phyloP scores from a whole-genome alignment of 2,113 vertebrate genomes.

The Austrofundulus limnaeus region DNA sequence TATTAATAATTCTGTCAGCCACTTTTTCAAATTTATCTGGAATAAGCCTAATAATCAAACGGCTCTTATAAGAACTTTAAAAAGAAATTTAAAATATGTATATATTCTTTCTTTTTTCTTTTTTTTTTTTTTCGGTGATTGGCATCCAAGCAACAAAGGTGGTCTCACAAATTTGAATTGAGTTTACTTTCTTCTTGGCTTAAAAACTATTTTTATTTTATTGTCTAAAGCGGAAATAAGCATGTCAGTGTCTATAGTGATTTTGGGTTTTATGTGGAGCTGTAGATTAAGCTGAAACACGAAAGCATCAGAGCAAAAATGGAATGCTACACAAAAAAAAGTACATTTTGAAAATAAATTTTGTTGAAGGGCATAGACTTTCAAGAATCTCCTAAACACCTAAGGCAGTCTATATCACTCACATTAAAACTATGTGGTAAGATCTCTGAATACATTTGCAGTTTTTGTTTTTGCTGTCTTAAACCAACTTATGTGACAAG shows the following conservation, averaged over 20 bases:
- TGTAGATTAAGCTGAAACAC: neutral
- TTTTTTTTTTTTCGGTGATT: neutral
- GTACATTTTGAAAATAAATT: neutral
- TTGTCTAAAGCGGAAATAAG: neutral
- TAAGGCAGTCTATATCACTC: neutral
- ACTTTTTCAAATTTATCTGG: too few relatives aligned
- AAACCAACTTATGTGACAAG: slow-evolving; percentile 16
- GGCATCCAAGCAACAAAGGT: neutral
- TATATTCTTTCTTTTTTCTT: neutral
- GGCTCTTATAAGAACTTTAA: too few relatives aligned
- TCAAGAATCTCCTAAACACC: neutral
- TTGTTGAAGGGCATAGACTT: neutral
- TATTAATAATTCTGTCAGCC: too few relatives aligned
- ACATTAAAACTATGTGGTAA: neutral
- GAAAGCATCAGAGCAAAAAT: neutral
- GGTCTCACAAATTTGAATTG: neutral
- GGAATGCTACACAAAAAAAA: too few relatives aligned
- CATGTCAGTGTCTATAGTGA: neutral
- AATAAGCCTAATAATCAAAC: too few relatives aligned
- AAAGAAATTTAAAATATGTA: too few relatives aligned
- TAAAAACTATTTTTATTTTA: neutral
- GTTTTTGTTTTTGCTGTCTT: slow-evolving; percentile 12
- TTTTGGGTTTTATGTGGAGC: neutral
- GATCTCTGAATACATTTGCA: too few relatives aligned
- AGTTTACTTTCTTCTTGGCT: neutral